Percentiles rank a stretch among this genome's conserved stretches.
phyloP scores from a whole-genome alignment of 2,888 invertebrate species.

The Lydus trimaculatus region DNA sequence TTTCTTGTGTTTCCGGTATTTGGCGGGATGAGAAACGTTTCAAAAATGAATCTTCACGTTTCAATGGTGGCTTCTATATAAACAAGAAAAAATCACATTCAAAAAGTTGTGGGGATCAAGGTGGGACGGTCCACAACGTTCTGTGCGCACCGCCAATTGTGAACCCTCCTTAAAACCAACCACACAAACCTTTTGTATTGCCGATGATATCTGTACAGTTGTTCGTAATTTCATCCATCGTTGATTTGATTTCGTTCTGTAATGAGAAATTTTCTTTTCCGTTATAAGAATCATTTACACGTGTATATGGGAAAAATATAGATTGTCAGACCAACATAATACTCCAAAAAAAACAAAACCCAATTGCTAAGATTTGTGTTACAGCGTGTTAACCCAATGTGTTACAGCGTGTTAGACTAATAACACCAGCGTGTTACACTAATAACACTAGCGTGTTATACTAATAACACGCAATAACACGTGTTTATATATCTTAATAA shows the following conservation, averaged over 20 bases:
- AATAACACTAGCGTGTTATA: too few relatives aligned
- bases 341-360: too few relatives aligned
- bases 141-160: too few relatives aligned
- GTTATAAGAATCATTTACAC: background rate
- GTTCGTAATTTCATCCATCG: slow-evolving; percentile 96
- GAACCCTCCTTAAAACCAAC: too few relatives aligned
- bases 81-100: background rate
- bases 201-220: slow-evolving; percentile 90
- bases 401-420: too few relatives aligned
- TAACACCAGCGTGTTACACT: too few relatives aligned
- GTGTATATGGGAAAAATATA: background rate
- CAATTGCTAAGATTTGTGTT: too few relatives aligned
- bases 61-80: slow-evolving; percentile 78
- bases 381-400: too few relatives aligned
- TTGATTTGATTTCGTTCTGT: slow-evolving; percentile 91
- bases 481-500: too few relatives aligned
- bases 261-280: slow-evolving; percentile 40
- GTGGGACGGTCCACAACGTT: too few relatives aligned
- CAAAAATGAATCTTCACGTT: slow-evolving; percentile 91
- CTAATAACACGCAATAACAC: too few relatives aligned
- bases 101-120: too few relatives aligned
- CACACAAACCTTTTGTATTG: slow-evolving; percentile 75
- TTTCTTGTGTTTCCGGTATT: slow-evolving; percentile 85
- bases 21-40: slow-evolving; percentile 94
- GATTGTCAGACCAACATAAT: background rate